phyloP scores from a whole-genome alignment of 2,888 invertebrate species.

The Monopis laevigella region DNA sequence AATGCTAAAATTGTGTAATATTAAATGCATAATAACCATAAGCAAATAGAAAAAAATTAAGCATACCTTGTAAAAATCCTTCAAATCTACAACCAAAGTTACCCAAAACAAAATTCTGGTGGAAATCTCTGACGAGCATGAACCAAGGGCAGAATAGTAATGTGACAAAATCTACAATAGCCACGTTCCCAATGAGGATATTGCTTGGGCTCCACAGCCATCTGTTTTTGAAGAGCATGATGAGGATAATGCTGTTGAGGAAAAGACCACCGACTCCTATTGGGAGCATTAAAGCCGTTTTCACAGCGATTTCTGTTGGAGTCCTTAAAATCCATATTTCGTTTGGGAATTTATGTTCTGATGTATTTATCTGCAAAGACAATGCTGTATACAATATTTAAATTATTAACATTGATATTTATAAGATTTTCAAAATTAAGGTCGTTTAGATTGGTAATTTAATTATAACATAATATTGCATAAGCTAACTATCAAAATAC shows the following conservation, averaged over 20 bases:
- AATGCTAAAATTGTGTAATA: too few relatives aligned
- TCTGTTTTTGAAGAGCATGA: constrained; percentile 69
- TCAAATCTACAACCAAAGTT: constrained; percentile 79
- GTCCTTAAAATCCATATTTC: constrained; percentile 73
- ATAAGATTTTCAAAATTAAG: too few relatives aligned
- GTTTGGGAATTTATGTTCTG: constrained; percentile 65
- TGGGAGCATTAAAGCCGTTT: constrained; percentile 67
- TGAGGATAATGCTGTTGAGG: constrained; percentile 72
- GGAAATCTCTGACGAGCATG: constrained; percentile 78
- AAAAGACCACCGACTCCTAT: constrained; percentile 72
- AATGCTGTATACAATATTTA: too few relatives aligned
- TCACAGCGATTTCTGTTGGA: constrained; percentile 67
- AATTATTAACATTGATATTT: neutral
- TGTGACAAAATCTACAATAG: constrained; percentile 73
- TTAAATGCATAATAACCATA: neutral
- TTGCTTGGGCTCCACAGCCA: constrained; percentile 76
- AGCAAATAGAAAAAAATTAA: neutral
- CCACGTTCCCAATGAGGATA: constrained; percentile 78
- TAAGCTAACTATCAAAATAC: too few relatives aligned
- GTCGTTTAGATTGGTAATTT: too few relatives aligned
- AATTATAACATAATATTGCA: too few relatives aligned
- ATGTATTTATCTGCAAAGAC: constrained; percentile 50
- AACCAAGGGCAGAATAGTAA: constrained; percentile 79
- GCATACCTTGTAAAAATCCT: constrained; percentile 76
- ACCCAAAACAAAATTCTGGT: constrained; percentile 80